Evolutionary conservation across 1,140 invertebrate species (phyloP).

Genomic region (Fopius arisanus): DNA sequence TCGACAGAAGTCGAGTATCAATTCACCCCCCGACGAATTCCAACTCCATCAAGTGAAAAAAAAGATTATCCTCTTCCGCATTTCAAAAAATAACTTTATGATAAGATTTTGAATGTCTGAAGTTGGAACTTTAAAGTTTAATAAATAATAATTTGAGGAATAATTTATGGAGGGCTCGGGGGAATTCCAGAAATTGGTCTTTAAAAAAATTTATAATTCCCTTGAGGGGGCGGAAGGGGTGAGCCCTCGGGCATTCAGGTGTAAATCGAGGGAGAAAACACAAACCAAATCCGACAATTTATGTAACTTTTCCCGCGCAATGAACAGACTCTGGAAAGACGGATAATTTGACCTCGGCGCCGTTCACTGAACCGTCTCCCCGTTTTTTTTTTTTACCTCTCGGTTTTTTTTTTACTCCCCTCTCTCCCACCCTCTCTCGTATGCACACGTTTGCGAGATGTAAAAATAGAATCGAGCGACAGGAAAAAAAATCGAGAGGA

Average conservation of each 20-base stretch:
- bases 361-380: constrained; percentile 33
- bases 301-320: constrained; percentile 18
- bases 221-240: neutral
- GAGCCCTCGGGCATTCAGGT: neutral
- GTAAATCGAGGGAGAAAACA: neutral
- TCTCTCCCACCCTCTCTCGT: neutral
- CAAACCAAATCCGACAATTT: neutral
- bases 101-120: no score
- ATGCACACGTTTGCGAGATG: neutral
- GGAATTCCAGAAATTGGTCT: neutral
- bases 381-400: constrained; percentile 18
- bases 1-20: neutral
- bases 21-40: neutral
- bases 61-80: no score
- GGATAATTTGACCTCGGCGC: constrained; percentile 30
- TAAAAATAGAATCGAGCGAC: neutral
- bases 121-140: no score
- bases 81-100: no score
- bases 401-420: constrained; percentile 1
- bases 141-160: no score
- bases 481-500: neutral
- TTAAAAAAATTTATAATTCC: neutral
- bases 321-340: constrained; percentile 12
- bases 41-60: neutral
- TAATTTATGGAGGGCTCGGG: no score